Evolutionary conservation across 2,888 invertebrate genomes (phyloP), one percentile per base, ranked within the genome.

Genomic region (Coelogynopora nodosa): DNA sequence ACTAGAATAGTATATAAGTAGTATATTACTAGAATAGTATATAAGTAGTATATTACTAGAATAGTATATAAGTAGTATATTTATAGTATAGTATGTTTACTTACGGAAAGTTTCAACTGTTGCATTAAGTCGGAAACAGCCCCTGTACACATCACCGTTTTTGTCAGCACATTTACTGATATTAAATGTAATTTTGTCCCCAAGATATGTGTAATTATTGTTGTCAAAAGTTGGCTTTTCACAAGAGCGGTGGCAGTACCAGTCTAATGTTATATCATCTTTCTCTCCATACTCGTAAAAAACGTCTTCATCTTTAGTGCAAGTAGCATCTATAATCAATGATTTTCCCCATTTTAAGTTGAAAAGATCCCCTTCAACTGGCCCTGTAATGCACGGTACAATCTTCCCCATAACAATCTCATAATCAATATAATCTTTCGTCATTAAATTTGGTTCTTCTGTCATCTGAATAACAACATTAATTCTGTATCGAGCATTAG

Each of bases 201-300:
- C 49, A 10, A 49, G 49, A 74, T 23, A 74, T 2, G 18, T 74
- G 74, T 74, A 23, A 23, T 74, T 74, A 18, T 18, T 49, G 10
- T 2, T 13, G 23, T 74, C 27, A 74, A 74, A 74, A 13, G 18
- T 28, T 26, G 27, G 1, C 1, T 67, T 23, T 27, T 84, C 84
- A 31, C 84, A 84, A 0, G 29, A 28, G 0, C 84, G 84, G 27
- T 84, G 31, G 31, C 84, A 84, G 27, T 84, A 30, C 84, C 84
- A 84, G 26, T 84, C 31, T n/a, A 30, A 84, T 18, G 26, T 1
- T 0, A 84, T 5, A 13, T 84, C 27, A 31, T 26, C 84, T 1
- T 30, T 84, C 27, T 84, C 84, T 30, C 84, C 84, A 29, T n/a
- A 31, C 2, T n/a, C 18, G 49, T 84, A 31, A 31, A 84, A 84